Evolutionary conservation across 1,140 invertebrate species (phyloP), one percentile per base, ranked within the genome.

Genomic region (Eciton burchellii): DNA sequence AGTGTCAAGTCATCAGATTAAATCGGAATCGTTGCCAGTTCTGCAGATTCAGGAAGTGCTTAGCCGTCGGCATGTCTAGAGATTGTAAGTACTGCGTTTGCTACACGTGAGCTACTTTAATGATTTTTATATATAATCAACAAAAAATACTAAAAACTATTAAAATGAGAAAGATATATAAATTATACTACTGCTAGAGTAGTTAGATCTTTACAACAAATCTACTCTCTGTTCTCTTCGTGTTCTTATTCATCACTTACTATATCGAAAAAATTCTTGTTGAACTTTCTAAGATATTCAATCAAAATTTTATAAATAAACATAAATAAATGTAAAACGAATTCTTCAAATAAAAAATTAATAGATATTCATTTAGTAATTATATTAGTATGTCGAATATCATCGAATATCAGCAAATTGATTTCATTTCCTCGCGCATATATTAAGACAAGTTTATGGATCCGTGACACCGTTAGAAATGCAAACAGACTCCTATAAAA

Each of bases 21-120:
- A 99, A 99, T 94, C 95, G 99, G 71, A 99, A 99, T 95, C 96
- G 99, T 84, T 99, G 99, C 95, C 98, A 99, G 94, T 99, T 98
- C 94, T 99, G 99, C 95, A 96, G 99, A 89, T 99, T 99, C 94
- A 99, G 99, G 94, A 99, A 99, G 96, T 99, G 99, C 94, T 95
- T 99, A 52, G 97, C 98, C 52, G 98, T 99, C 89, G 99, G 99
- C 91, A 99, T 99, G 99, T 99, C 98, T 91, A 96, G 98, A 93
- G 98, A 99, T 94, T 99, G 98, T 98, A 94, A 97, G 97, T 97
- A 95, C 24, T 21, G 56, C 43, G 62, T 41, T 70, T 29, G 65
- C n/a, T n/a, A n/a, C 35, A 21, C 16, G 54, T 60, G 14, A 26
- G 49, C 19, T 21, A 35, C 6, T 57, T 54, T 66, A 54, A 43